Conservation (phyloP, 2,797 vertebrate genomes). For the Danio kyathit region DNA sequence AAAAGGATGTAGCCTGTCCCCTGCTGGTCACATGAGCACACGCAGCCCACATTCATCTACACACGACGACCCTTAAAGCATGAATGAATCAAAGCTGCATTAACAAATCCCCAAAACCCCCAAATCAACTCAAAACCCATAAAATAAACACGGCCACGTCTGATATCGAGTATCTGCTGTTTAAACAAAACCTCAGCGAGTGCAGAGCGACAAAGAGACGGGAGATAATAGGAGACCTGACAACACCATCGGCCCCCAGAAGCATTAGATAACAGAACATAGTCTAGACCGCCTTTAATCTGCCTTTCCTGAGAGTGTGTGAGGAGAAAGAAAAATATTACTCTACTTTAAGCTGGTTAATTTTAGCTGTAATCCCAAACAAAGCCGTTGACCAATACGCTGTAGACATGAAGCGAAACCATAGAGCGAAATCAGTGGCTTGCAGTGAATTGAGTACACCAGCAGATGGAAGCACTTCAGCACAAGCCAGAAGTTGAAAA, state of each 20-base stretch:
- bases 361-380: constrained; percentile 76
- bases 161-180: not conserved
- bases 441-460: constrained; percentile 54
- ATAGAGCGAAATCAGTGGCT: not conserved
- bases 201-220: not conserved
- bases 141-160: not conserved
- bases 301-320: not conserved
- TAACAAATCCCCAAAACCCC: not conserved
- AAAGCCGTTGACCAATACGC: constrained; percentile 62
- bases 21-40: constrained; percentile 61
- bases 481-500: constrained; percentile 21
- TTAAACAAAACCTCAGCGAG: not conserved
- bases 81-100: not conserved
- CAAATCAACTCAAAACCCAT: not conserved
- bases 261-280: constrained; percentile 21
- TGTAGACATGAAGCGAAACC: constrained; percentile 10
- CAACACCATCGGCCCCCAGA: constrained; percentile 3
- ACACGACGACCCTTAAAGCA: not conserved
- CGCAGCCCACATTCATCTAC: not conserved
- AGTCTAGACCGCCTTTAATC: constrained; percentile 66
- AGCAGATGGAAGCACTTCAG: constrained; percentile 74
- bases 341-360: constrained; percentile 68
- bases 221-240: not conserved
- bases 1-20: constrained; percentile 58
- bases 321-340: constrained; percentile 52